Conservation (phyloP, 2,888 invertebrate genomes). For the Teleiodes luculella region DNA sequence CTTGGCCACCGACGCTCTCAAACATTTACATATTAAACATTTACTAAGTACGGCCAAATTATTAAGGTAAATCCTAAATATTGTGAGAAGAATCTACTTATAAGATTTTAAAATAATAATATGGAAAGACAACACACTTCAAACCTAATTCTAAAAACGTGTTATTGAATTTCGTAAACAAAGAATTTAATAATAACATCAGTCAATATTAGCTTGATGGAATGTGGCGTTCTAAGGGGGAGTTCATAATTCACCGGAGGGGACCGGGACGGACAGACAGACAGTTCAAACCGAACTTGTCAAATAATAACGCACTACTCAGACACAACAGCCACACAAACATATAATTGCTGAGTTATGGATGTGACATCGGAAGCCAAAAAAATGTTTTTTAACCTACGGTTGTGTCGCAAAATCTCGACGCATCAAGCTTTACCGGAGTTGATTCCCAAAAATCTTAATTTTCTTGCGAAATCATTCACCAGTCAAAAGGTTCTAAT, state of each 20-base stretch:
- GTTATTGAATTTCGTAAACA: neutral
- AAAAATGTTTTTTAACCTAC: neutral
- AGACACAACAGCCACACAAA: neutral
- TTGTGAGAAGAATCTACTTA: too few species aligned
- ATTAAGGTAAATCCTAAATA: too few species aligned
- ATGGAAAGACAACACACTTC: too few species aligned
- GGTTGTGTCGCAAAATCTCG: too few species aligned
- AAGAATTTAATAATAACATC: slow-evolving; percentile 3
- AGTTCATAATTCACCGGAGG: neutral
- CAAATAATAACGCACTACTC: slow-evolving; percentile 1
- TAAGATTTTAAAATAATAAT: too few species aligned
- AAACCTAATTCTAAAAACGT: neutral
- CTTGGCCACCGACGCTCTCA: too few species aligned
- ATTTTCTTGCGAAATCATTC: too few species aligned
- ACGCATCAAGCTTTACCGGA: too few species aligned
- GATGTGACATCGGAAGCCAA: neutral
- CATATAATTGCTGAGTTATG: neutral
- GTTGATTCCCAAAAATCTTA: too few species aligned
- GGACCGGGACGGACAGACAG: slow-evolving; percentile 22
- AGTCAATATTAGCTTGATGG: neutral
- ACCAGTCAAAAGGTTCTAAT: too few species aligned
- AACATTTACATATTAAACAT: too few species aligned
- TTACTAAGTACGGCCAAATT: too few species aligned
- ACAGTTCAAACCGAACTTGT: slow-evolving; percentile 17
- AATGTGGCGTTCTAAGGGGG: neutral